phyloP scores from a whole-genome alignment of 2,797 vertebrate genomes.

The Botia almorhae region DNA sequence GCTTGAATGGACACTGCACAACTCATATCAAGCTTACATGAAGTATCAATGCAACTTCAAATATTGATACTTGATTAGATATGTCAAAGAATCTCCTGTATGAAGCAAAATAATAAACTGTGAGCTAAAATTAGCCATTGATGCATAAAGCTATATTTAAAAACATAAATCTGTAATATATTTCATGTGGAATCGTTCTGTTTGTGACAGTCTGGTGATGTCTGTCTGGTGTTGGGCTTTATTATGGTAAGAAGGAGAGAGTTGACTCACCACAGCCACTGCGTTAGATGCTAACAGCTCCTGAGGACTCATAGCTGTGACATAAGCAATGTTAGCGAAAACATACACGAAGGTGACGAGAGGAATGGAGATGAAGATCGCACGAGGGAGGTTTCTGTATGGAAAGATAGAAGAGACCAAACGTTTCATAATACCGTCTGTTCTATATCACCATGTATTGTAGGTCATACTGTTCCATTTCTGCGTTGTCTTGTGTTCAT shows the following conservation, averaged over 20 bases:
- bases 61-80: constrained; percentile 58
- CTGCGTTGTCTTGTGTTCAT: no score
- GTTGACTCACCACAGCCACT: constrained; percentile 88
- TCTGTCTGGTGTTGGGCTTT: background rate
- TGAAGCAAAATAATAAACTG: constrained; percentile 13
- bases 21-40: constrained; percentile 3
- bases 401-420: background rate
- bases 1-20: constrained; percentile 27
- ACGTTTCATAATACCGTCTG: no score
- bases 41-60: constrained; percentile 57
- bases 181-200: background rate
- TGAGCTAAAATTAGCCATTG: background rate
- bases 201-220: background rate
- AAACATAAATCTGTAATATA: background rate
- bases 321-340: constrained; percentile 93
- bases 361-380: constrained; percentile 95
- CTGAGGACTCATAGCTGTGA: constrained; percentile 93
- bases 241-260: background rate
- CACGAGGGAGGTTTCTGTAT: constrained; percentile 90
- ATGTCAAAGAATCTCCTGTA: constrained; percentile 34
- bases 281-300: constrained; percentile 92
- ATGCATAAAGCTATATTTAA: background rate
- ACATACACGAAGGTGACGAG: constrained; percentile 94
- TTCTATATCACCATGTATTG: background rate
- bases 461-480: no score